phyloP scores from a whole-genome alignment of 2,797 vertebrate genomes.

The Typhlichthys subterraneus region DNA sequence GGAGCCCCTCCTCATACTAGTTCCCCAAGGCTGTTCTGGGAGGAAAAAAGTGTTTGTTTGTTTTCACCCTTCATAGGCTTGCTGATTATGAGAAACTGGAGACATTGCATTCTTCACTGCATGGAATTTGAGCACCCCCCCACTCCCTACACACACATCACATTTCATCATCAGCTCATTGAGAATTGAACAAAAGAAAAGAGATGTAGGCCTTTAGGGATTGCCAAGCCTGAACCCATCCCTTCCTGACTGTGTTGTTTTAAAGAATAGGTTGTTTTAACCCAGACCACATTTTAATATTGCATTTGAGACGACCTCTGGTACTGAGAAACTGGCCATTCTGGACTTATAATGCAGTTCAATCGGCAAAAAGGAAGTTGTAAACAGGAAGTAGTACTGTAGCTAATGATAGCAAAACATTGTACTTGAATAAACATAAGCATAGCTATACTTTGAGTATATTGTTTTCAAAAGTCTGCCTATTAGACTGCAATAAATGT shows the following conservation, averaged over 20 bases:
- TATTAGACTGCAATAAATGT: no score
- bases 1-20: slow-evolving; percentile 37
- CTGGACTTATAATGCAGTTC: no score
- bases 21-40: slow-evolving; percentile 58
- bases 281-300: no score
- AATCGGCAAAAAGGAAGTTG: no score
- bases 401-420: no score
- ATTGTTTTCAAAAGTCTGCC: no score
- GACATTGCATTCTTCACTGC: slow-evolving; percentile 49
- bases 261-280: neutral
- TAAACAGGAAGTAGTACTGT: no score
- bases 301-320: no score
- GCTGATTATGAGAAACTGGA: slow-evolving; percentile 76
- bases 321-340: no score
- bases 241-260: neutral
- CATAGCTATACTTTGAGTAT: no score
- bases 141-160: slow-evolving; percentile 6
- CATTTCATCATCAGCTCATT: slow-evolving; percentile 48
- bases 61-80: slow-evolving; percentile 63
- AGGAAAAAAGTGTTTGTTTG: slow-evolving; percentile 73
- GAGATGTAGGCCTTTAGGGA: neutral
- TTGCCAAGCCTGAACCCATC: neutral
- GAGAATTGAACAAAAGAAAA: slow-evolving; percentile 29
- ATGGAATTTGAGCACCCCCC: slow-evolving; percentile 49
- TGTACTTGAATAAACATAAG: no score